Evolutionary conservation across 2,888 invertebrate species (phyloP).

Genomic region (Hyposoter dolosus): DNA sequence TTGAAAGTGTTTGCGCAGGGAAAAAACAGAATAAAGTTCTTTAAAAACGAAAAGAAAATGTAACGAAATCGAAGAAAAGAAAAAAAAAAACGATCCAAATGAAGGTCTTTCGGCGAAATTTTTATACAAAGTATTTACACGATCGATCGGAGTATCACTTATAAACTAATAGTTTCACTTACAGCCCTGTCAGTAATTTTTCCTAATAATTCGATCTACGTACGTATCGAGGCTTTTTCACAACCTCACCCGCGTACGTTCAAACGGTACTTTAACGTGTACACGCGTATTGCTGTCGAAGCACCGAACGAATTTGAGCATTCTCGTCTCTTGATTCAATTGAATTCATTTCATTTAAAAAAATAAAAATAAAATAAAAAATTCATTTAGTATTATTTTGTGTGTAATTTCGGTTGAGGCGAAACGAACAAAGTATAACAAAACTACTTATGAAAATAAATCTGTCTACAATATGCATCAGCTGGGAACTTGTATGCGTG

Average conservation of each 20-base stretch:
- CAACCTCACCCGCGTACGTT: slow-evolving; percentile 37
- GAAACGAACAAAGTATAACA: slow-evolving; percentile 57
- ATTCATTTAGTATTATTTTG: slow-evolving; percentile 33
- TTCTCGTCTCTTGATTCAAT: slow-evolving; percentile 32
- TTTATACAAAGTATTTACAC: slow-evolving; percentile 72
- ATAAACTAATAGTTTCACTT: slow-evolving; percentile 72
- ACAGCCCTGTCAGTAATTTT: slow-evolving; percentile 53
- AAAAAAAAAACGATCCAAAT: slow-evolving; percentile 28
- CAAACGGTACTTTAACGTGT: slow-evolving; percentile 36
- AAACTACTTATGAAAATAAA: slow-evolving; percentile 18
- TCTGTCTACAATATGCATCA: slow-evolving; percentile 56
- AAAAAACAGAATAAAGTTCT: background rate
- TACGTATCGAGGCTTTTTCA: slow-evolving; percentile 47
- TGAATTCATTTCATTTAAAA: background rate
- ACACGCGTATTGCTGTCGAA: slow-evolving; percentile 71
- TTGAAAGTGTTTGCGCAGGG: slow-evolving; percentile 23
- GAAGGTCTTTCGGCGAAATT: slow-evolving; percentile 63
- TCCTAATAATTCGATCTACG: slow-evolving; percentile 67
- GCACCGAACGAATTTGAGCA: slow-evolving; percentile 79
- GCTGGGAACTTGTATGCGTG: slow-evolving; percentile 68
- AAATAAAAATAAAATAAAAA: no score
- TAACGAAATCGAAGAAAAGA: slow-evolving; percentile 2
- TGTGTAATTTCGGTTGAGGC: slow-evolving; percentile 58
- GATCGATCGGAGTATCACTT: slow-evolving; percentile 65
- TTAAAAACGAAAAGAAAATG: background rate